phyloP scores from a whole-genome alignment of 2,797 vertebrate species.

The Moxostoma hubbsi region DNA sequence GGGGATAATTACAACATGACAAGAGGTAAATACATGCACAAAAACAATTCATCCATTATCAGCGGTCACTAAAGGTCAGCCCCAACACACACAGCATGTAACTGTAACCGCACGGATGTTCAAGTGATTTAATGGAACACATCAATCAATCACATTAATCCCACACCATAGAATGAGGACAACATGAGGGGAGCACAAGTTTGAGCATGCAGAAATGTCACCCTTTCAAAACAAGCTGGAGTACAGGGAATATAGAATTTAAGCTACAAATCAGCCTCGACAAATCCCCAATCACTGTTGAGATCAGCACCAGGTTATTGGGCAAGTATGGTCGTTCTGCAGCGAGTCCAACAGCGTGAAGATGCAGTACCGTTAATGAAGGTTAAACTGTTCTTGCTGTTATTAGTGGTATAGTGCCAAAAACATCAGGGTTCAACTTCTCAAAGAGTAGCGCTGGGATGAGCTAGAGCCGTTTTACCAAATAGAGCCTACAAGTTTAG shows the following conservation, averaged over 20 bases:
- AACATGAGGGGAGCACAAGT: not conserved
- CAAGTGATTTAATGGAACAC: constrained; percentile 16
- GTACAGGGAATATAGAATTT: not conserved
- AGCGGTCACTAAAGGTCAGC: not conserved
- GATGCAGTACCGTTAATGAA: too few species aligned
- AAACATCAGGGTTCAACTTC: too few species aligned
- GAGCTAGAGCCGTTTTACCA: too few species aligned
- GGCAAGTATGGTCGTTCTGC: not conserved
- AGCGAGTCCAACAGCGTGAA: too few species aligned
- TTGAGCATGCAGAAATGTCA: constrained; percentile 1
- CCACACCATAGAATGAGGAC: constrained; percentile 12
- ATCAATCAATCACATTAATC: constrained; percentile 4
- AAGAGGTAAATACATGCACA: too few species aligned
- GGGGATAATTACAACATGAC: not conserved
- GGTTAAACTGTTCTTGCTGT: too few species aligned
- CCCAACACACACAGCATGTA: not conserved
- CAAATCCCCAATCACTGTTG: constrained; percentile 16
- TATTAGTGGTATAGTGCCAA: too few species aligned
- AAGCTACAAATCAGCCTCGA: not conserved
- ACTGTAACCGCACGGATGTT: constrained; percentile 16
- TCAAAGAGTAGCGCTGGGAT: too few species aligned
- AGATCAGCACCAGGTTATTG: constrained; percentile 8
- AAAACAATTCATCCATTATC: too few species aligned
- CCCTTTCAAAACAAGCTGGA: not conserved
- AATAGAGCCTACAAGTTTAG: too few species aligned